Conservation (phyloP, 2,797 vertebrate genomes). For the Acomys russatus region DNA sequence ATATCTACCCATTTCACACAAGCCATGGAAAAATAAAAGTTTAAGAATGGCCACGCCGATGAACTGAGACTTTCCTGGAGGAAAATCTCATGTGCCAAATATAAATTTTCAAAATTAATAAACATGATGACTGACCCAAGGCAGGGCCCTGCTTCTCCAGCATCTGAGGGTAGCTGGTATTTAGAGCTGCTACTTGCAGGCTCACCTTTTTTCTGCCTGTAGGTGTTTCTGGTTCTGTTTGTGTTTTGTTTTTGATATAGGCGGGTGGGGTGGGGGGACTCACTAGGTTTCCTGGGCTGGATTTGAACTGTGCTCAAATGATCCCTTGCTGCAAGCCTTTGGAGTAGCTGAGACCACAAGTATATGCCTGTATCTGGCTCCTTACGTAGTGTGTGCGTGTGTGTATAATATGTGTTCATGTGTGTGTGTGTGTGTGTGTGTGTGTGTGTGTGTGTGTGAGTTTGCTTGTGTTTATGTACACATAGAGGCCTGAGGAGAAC, state of each 20-base stretch:
- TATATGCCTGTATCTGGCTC: not conserved
- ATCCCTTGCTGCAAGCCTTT: not conserved
- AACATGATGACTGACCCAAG: not conserved
- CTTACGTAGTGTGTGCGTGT: not conserved
- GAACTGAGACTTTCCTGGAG: slow-evolving; percentile 41
- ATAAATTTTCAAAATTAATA: slow-evolving; percentile 37
- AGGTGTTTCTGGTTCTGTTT: not conserved
- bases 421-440: not conserved
- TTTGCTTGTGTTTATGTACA: not conserved
- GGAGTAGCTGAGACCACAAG: not conserved
- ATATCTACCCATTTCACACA: slow-evolving; percentile 57
- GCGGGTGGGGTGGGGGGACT: not conserved
- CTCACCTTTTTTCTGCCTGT: fast-evolving
- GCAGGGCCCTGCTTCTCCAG: not conserved
- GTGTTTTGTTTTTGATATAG: not conserved
- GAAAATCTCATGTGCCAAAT: slow-evolving; percentile 34
- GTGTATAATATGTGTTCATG: not conserved
- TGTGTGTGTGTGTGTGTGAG: not conserved
- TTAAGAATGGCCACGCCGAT: not conserved
- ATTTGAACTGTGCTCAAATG: not conserved
- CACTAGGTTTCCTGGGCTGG: not conserved
- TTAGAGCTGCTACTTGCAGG: fast-evolving
- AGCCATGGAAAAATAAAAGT: slow-evolving; percentile 73
- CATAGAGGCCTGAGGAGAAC: not conserved
- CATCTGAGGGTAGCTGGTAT: fast-evolving